Evolutionary conservation across 2,797 vertebrate genomes (phyloP).

Genomic region (Pempheris klunzingeri): DNA sequence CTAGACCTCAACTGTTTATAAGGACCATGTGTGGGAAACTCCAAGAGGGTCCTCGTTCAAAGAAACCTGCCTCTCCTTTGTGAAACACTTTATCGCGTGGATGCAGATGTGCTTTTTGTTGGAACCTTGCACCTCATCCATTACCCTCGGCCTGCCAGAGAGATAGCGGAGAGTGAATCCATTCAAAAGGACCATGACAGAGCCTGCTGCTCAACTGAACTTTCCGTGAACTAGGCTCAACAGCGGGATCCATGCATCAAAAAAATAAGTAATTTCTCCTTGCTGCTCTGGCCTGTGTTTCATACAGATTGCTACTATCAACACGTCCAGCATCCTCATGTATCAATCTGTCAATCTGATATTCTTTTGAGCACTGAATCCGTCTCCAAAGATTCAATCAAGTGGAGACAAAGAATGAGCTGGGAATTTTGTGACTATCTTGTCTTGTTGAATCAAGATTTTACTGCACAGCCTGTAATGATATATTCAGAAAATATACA

Average conservation of each 20-base stretch:
- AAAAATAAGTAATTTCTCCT: conserved; percentile 79
- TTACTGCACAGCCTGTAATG: conserved; percentile 33
- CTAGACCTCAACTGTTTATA: conserved; percentile 69
- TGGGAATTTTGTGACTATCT: conserved; percentile 62
- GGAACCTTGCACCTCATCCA: conserved; percentile 87
- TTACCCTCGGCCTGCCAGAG: conserved; percentile 85
- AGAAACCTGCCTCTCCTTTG: conserved; percentile 83
- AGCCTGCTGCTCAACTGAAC: conserved; percentile 87
- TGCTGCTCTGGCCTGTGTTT: conserved; percentile 79
- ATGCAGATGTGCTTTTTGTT: conserved; percentile 90
- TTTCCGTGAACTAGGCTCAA: conserved; percentile 87
- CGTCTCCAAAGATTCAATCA: conserved; percentile 74
- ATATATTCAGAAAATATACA: conserved; percentile 29
- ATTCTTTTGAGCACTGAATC: conserved; percentile 74
- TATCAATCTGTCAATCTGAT: conserved; percentile 84
- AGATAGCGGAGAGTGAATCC: conserved; percentile 86
- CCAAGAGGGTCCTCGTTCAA: conserved; percentile 75
- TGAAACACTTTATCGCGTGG: conserved; percentile 82
- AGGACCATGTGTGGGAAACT: conserved; percentile 82
- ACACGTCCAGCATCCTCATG: conserved; percentile 74
- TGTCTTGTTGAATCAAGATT: conserved; percentile 68
- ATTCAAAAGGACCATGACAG: conserved; percentile 85
- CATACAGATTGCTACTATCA: conserved; percentile 82
- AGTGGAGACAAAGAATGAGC: conserved; percentile 49
- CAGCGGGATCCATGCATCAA: conserved; percentile 80